These are phyloP conservation scores for Limonius californicus DNA, from an alignment of 1,140 invertebrate genomes.

Conservation along the genomic window DNA sequence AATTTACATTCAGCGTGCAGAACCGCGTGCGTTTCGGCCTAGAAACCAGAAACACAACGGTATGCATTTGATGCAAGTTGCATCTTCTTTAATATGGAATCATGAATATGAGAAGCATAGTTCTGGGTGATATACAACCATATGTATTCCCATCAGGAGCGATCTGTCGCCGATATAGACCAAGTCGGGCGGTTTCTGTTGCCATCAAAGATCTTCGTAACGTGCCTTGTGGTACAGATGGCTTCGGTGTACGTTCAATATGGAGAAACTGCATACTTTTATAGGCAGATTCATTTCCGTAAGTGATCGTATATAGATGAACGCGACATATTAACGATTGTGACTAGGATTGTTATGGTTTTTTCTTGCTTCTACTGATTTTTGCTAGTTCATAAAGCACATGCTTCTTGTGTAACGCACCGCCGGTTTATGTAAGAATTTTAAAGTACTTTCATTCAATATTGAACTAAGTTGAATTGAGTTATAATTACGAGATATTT, in stretches of 20 bases:
- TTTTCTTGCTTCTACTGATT: conserved; percentile 1
- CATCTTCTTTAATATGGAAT: not conserved
- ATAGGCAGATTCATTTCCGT: conserved; percentile 6
- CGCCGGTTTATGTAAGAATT: too few species aligned
- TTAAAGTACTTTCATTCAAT: too few species aligned
- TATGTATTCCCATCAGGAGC: conserved; percentile 14
- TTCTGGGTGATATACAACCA: conserved; percentile 4
- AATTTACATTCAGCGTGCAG: too few species aligned
- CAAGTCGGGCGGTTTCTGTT: conserved; percentile 16
- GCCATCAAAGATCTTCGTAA: conserved; percentile 10
- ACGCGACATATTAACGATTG: not conserved
- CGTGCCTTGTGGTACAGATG: conserved; percentile 5
- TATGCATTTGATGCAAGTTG: not conserved
- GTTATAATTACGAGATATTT: too few species aligned
- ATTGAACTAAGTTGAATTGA: too few species aligned
- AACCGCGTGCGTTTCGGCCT: not conserved
- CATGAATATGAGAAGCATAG: not conserved
- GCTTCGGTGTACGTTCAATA: not conserved
- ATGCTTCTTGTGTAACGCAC: too few species aligned
- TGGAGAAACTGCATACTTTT: conserved; percentile 13
- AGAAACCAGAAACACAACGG: not conserved
- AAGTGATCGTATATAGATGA: conserved; percentile 10
- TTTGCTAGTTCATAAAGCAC: conserved; percentile 12
- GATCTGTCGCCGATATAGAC: conserved; percentile 17
- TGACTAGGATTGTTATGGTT: conserved; percentile 2